These are phyloP conservation scores for Drosophila picticornis DNA, from an alignment of 2,888 invertebrate species.

Conservation along the genomic window DNA sequence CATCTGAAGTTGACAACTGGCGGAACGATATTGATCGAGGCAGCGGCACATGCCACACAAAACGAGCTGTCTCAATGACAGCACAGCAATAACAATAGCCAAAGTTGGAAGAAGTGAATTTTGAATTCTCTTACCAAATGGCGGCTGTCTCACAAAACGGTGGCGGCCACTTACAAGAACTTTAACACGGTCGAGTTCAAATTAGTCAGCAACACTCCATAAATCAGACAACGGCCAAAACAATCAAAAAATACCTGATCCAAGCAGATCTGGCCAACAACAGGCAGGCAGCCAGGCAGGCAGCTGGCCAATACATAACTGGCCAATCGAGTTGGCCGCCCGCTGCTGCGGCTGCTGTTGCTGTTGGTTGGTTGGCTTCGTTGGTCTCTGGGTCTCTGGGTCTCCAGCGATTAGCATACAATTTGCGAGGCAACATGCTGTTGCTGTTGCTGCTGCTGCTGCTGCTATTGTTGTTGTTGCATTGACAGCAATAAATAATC, in stretches of 20 bases:
- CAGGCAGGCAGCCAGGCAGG: constrained; percentile 5
- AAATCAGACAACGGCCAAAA: constrained; percentile 67
- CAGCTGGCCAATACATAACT: constrained; percentile 33
- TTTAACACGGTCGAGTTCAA: constrained; percentile 69
- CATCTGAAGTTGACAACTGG: constrained; percentile 25
- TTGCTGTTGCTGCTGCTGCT: constrained; percentile 11
- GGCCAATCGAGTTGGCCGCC: constrained; percentile 62
- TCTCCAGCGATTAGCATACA: constrained; percentile 73
- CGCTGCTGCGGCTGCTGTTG: constrained; percentile 27
- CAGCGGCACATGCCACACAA: constrained; percentile 38
- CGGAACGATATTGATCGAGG: constrained; percentile 27
- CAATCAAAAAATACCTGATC: constrained; percentile 48
- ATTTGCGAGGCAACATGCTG: constrained; percentile 64
- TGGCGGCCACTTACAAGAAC: constrained; percentile 63
- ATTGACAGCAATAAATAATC: constrained; percentile 70
- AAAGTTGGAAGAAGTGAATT: constrained; percentile 5
- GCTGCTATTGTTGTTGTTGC: constrained; percentile 39
- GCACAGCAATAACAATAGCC: constrained; percentile 22
- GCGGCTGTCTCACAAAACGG: constrained; percentile 31
- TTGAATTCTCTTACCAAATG: constrained; percentile 9
- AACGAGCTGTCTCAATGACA: constrained; percentile 10
- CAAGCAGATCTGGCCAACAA: constrained; percentile 12
- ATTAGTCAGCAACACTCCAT: constrained; percentile 77
- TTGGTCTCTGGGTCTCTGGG: constrained; percentile 27
- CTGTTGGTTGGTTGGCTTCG: constrained; percentile 2